Conservation (phyloP, 2,797 vertebrate genomes). For the Clarias platycephalus region DNA sequence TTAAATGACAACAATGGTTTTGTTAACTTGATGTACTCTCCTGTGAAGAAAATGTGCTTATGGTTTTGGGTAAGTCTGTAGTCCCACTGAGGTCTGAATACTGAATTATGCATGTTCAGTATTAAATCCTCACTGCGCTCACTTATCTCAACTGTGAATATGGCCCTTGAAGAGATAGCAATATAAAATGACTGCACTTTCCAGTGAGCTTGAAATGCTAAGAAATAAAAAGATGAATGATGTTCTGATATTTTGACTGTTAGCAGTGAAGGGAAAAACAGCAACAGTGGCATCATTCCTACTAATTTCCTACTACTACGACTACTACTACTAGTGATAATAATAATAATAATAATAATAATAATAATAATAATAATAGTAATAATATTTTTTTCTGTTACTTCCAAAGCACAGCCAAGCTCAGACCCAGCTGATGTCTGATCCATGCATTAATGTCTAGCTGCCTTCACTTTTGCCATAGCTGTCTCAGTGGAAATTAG, state of each 20-base stretch:
- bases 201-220: not conserved
- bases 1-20: not conserved
- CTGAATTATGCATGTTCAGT: not conserved
- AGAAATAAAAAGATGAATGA: not conserved
- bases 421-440: not conserved
- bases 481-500: not conserved
- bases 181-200: not conserved
- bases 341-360: not conserved
- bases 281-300: not conserved
- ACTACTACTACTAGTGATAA: not conserved
- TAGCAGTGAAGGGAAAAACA: not conserved
- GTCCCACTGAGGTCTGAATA: not conserved
- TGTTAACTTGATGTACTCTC: not conserved
- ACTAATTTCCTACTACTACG: not conserved
- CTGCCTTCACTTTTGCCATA: not conserved
- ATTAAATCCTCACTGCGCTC: not conserved
- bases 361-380: not conserved
- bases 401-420: not conserved
- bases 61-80: not conserved
- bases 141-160: not conserved
- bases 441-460: not conserved
- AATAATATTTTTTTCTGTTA: not conserved
- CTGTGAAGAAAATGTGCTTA: not conserved
- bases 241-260: not conserved
- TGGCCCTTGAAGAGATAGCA: conserved; percentile 7